A percentile compares a stretch with the other conserved stretches of the same genome.
These are phyloP conservation scores for Petrocephalus sullivani DNA, from an alignment of 2,797 vertebrate species.

Conservation along the genomic window DNA sequence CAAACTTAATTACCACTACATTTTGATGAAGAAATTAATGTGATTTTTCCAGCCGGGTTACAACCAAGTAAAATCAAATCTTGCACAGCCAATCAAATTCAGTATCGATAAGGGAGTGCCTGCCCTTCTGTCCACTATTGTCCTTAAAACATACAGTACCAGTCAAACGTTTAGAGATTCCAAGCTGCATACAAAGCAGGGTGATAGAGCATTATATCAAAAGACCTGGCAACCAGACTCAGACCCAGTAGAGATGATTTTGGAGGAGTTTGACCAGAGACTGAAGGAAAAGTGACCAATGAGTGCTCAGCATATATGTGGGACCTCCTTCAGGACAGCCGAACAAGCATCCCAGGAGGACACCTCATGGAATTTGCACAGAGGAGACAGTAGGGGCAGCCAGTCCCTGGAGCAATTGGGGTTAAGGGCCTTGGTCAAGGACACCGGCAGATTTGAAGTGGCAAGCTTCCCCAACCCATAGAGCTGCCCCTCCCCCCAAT, in stretches of 20 bases:
- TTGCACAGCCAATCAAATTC: neutral
- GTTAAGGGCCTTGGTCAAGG: neutral
- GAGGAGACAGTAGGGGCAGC: neutral
- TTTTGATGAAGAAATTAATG: neutral
- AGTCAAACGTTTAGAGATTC: neutral
- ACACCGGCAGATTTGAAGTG: too few species aligned
- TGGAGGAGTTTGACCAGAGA: neutral
- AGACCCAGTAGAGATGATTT: neutral
- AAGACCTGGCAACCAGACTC: neutral
- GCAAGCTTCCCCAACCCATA: neutral
- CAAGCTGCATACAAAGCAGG: neutral
- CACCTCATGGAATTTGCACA: neutral
- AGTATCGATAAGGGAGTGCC: neutral
- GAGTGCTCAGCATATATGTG: too few species aligned
- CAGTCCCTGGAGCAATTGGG: neutral
- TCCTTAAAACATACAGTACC: neutral
- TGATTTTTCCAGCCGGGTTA: neutral
- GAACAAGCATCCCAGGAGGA: neutral
- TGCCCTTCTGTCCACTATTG: neutral
- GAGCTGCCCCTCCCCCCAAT: neutral
- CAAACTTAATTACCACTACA: neutral
- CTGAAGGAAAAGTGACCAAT: too few species aligned
- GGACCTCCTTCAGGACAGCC: too few species aligned
- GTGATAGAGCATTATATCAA: neutral
- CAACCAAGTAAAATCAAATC: neutral